A percentile compares a stretch with the other conserved stretches of the same genome.
Conservation (phyloP, 2,888 invertebrate genomes). For the Aradus depressus region DNA sequence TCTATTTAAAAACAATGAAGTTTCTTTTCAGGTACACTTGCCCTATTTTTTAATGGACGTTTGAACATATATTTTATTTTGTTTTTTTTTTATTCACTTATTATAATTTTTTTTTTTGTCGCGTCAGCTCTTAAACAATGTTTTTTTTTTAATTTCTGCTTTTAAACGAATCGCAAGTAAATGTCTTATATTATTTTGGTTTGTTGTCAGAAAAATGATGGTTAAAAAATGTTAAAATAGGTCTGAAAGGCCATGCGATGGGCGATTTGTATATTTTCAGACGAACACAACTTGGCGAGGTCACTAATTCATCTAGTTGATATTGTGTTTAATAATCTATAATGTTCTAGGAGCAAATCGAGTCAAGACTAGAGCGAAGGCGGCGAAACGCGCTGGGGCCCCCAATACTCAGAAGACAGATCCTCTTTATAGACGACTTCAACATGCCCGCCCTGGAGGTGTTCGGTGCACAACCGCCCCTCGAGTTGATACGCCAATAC, state of each 20-base stretch:
- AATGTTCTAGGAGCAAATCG: conserved; percentile 51
- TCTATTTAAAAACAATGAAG: no score
- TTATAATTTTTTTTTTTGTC: no score
- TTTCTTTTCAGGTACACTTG: no score
- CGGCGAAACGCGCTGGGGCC: conserved; percentile 77
- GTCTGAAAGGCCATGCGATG: conserved; percentile 66
- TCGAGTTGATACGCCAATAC: conserved; percentile 75
- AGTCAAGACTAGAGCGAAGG: conserved; percentile 62
- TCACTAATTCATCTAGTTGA: conserved; percentile 80
- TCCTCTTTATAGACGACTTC: conserved; percentile 82
- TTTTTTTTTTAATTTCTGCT: no score
- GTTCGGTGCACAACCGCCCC: conserved; percentile 81
- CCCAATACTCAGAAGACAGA: conserved; percentile 62
- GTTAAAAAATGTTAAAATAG: no score
- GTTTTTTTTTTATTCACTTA: no score
- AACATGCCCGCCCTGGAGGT: conserved; percentile 83
- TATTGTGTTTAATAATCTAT: conserved; percentile 6
- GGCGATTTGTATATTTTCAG: conserved; percentile 72
- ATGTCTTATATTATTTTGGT: no score
- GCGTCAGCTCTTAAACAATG: no score
- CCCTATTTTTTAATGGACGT: no score
- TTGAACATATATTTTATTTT: no score
- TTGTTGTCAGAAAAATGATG: no score
- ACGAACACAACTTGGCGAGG: conserved; percentile 78
- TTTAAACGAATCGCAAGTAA: no score